Base-by-base conservation (phyloP, 2,888 invertebrate species). In the Tenthredo distinguenda region DNA sequence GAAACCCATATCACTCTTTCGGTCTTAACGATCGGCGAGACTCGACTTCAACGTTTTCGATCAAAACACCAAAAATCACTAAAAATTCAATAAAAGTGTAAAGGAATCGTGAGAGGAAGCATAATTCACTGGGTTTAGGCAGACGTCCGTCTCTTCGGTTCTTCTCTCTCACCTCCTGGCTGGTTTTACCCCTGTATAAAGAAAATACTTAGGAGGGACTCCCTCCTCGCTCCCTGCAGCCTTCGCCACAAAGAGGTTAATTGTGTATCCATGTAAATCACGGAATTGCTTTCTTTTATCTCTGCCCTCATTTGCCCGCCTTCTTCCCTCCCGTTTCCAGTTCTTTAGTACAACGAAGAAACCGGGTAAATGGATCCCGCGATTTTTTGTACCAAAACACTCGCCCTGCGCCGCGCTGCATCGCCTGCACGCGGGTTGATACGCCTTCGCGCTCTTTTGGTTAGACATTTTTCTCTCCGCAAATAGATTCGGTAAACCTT, bases 221-320 rank as follows among this genome's bases (percentile, higher is more conserved):
- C 31, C 34, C 62, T 65, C 21, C 62, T 18, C 12, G n/a, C 31
- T 55, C 47, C 15, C 40, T 26, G 10, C 18, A 21, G 76, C 12
- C 50, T 65, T 68, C 7, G 21, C 47, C 68, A 50, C 83, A 47
- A 71, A 71, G 81, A 81, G 71, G 83, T 71, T 83, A 83, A 83
- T 83, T 83, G 83, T 71, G 68, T 83, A 83, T 71, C 83, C 68
- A 34, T 68, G 68, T 83, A 83, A 71, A 83, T 83, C 83, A 83
- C 40, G 72, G 72, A 74, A 74, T 74, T 40, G 77, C 55, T 77
- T 77, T 31, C 26, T 55, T 37, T 55, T 31, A 31, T 50, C 18
- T 74, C 43, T 21, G 0, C 37, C 21, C 74, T 74, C 40, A 43
- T 43, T 74, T 15, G 5, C 26, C 21, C 74, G 40, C 18, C n/a